Conservation (phyloP, 2,797 vertebrate species). For the Micromesistius poutassou region DNA sequence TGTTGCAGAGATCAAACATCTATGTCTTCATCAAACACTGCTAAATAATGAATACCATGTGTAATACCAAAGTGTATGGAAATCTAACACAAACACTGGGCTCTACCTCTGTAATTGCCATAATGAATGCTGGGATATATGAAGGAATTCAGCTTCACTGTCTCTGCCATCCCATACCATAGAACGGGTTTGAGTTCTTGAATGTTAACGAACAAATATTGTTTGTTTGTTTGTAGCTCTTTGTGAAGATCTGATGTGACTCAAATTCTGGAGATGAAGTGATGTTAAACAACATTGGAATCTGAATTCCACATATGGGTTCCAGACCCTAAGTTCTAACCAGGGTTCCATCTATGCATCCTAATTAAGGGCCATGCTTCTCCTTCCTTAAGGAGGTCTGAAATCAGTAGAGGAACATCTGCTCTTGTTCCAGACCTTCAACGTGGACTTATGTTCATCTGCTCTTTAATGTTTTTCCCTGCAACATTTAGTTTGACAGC, state of each 20-base stretch:
- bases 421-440: slow-evolving; percentile 18
- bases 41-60: too few species aligned
- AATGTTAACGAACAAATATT: neutral
- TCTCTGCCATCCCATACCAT: neutral
- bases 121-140: neutral
- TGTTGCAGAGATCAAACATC: too few species aligned
- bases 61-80: neutral
- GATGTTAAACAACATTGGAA: neutral
- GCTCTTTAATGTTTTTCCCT: slow-evolving; percentile 53
- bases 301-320: neutral
- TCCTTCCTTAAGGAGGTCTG: neutral
- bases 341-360: neutral
- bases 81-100: neutral
- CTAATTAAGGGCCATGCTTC: neutral
- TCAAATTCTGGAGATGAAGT: neutral
- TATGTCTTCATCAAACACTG: too few species aligned
- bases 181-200: neutral
- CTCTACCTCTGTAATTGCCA: neutral
- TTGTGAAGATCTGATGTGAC: neutral
- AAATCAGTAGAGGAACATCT: slow-evolving; percentile 15
- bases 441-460: slow-evolving; percentile 46
- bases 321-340: neutral
- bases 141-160: neutral
- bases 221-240: slow-evolving; percentile 1
- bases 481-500: slow-evolving; percentile 54